phyloP scores from a whole-genome alignment of 2,113 vertebrate species.

The Rhagologus leucostigma region DNA sequence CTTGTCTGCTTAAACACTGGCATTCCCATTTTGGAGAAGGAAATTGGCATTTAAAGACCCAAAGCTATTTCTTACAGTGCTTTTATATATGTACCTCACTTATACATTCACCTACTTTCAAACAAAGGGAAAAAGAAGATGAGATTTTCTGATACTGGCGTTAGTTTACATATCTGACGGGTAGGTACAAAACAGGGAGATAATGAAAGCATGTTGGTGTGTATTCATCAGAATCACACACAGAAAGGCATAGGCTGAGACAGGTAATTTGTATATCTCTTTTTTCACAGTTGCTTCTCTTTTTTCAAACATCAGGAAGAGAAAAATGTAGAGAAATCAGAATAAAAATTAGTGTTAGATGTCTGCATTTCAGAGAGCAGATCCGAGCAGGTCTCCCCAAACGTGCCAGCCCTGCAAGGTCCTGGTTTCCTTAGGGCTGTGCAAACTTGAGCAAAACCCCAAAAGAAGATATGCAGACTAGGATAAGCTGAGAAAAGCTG shows the following conservation, averaged over 20 bases:
- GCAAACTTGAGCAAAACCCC: not conserved
- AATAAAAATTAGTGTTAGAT: not conserved
- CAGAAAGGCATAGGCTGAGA: not conserved
- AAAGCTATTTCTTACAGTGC: not conserved
- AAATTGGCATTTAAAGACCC: not conserved
- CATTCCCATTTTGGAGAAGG: not conserved
- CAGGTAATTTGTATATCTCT: slow-evolving; percentile 19
- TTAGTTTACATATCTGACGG: not conserved
- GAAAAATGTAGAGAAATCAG: not conserved
- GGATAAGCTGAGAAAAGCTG: not conserved
- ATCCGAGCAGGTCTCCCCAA: not conserved
- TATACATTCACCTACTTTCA: slow-evolving; percentile 3
- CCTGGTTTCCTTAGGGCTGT: not conserved
- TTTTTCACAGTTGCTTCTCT: not conserved
- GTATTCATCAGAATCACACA: not conserved
- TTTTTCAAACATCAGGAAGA: not conserved
- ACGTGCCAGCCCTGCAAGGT: not conserved
- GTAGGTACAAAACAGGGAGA: not conserved
- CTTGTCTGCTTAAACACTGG: not conserved
- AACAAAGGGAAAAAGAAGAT: not conserved
- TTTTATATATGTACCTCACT: not conserved
- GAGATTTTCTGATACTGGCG: not conserved
- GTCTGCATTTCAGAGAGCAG: not conserved
- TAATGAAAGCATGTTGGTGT: slow-evolving; percentile 11
- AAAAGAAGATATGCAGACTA: not conserved